A percentile compares a stretch with the other conserved stretches of the same genome.
Evolutionary conservation across 2,888 invertebrate genomes (phyloP).

Genomic region (Kuschelorhynchus macadamiae): DNA sequence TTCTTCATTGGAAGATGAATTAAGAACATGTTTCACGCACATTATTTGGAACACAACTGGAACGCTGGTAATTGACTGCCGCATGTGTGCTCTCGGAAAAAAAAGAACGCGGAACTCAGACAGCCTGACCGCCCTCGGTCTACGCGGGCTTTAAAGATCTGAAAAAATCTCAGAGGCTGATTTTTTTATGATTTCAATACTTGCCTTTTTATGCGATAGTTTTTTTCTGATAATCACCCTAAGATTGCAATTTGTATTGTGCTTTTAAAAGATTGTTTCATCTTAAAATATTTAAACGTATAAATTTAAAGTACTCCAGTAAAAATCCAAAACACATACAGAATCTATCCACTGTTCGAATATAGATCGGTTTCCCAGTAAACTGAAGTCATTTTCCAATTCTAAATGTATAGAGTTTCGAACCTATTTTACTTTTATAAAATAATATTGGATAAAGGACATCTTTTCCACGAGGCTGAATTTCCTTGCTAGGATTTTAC

Average conservation of each 20-base stretch:
- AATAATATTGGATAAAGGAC: constrained; percentile 25
- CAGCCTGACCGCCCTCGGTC: constrained; percentile 12
- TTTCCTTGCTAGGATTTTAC: constrained; percentile 25
- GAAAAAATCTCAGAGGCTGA: no score
- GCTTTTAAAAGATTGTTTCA: constrained; percentile 8
- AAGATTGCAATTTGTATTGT: no score
- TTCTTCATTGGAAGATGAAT: constrained; percentile 8
- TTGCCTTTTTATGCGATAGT: no score
- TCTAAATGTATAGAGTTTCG: constrained; percentile 23
- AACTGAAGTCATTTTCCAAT: constrained; percentile 31
- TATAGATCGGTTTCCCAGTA: constrained; percentile 17
- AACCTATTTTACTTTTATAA: constrained; percentile 27
- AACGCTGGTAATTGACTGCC: constrained; percentile 9
- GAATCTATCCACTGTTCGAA: constrained; percentile 23
- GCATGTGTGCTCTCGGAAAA: constrained; percentile 1
- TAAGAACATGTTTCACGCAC: constrained; percentile 10
- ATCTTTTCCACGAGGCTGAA: constrained; percentile 20
- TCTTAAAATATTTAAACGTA: constrained; percentile 6
- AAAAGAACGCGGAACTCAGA: constrained; percentile 11
- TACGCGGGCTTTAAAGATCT: constrained; percentile 1
- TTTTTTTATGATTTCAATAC: no score
- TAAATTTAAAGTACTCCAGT: constrained; percentile 12
- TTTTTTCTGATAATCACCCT: no score
- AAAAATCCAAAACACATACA: constrained; percentile 19
- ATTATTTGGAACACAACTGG: constrained; percentile 6